Conservation (phyloP, 2,113 vertebrate genomes). For the Puma concolor region DNA sequence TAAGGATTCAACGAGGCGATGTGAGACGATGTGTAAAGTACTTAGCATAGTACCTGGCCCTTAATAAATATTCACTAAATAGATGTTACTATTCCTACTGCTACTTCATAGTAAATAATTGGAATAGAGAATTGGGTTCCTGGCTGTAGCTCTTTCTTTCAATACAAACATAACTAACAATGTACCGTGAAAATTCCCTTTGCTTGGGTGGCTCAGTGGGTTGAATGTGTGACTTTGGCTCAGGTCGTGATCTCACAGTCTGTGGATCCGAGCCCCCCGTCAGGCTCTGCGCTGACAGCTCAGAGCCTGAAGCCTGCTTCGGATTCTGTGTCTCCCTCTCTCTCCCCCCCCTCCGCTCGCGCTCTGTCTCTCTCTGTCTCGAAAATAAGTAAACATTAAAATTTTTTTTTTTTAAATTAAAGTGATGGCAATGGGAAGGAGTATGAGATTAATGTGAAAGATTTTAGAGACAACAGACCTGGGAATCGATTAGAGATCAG, state of each 20-base stretch:
- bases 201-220: neutral
- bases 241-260: too few relatives aligned
- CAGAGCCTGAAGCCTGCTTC: too few relatives aligned
- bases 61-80: neutral
- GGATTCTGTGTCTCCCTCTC: too few relatives aligned
- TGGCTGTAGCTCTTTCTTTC: neutral
- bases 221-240: too few relatives aligned
- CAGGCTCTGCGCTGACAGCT: too few relatives aligned
- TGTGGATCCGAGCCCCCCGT: too few relatives aligned
- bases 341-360: too few relatives aligned
- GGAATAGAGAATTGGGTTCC: neutral
- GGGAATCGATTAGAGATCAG: neutral
- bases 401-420: neutral
- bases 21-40: neutral
- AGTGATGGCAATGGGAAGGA: neutral
- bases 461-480: neutral
- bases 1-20: neutral
- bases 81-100: neutral
- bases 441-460: neutral
- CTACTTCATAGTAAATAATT: conserved; percentile 20
- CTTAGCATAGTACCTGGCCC: neutral
- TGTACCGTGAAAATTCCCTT: neutral
- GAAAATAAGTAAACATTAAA: too few relatives aligned
- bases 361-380: too few relatives aligned
- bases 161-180: neutral